phyloP scores from a whole-genome alignment of 1,140 invertebrate genomes.

The Drosophila persimilis region DNA sequence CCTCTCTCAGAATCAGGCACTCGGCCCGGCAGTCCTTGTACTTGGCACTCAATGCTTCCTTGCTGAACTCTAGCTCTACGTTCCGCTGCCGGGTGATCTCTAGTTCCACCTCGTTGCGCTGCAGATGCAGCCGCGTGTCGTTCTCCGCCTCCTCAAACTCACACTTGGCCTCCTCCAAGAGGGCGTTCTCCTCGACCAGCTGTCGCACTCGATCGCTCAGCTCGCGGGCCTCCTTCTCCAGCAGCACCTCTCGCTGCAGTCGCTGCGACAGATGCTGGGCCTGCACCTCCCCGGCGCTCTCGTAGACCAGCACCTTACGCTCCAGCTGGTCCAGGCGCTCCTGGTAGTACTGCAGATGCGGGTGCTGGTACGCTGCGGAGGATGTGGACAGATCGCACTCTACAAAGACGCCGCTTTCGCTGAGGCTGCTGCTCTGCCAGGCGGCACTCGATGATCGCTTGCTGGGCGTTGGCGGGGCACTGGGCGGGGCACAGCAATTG shows the following conservation, averaged over 20 bases:
- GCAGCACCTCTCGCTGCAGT: conserved; percentile 84
- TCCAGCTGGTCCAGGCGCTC: conserved; percentile 85
- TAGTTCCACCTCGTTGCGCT: conserved; percentile 84
- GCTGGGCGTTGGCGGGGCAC: conserved; percentile 55
- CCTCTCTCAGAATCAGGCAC: conserved; percentile 80
- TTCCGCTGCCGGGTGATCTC: conserved; percentile 81
- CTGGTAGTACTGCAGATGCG: conserved; percentile 85
- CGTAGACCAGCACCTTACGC: conserved; percentile 85
- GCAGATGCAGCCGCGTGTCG: conserved; percentile 86
- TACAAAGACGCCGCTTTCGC: conserved; percentile 88
- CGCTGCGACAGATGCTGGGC: conserved; percentile 85
- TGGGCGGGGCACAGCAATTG: conserved; percentile 71
- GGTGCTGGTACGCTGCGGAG: conserved; percentile 83
- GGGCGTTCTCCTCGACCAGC: conserved; percentile 85
- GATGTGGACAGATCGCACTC: conserved; percentile 68
- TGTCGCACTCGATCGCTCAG: conserved; percentile 84
- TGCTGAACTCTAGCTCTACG: conserved; percentile 84
- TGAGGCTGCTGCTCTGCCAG: conserved; percentile 83
- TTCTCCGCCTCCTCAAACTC: conserved; percentile 89
- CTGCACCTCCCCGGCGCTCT: conserved; percentile 85
- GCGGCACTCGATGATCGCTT: conserved; percentile 38
- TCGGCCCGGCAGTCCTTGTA: conserved; percentile 84
- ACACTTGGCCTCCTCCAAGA: conserved; percentile 87
- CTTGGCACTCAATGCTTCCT: conserved; percentile 81
- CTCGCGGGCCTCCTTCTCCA: conserved; percentile 84